Evolutionary conservation across 2,888 invertebrate genomes (phyloP).

Genomic region (Drosophila incognita): DNA sequence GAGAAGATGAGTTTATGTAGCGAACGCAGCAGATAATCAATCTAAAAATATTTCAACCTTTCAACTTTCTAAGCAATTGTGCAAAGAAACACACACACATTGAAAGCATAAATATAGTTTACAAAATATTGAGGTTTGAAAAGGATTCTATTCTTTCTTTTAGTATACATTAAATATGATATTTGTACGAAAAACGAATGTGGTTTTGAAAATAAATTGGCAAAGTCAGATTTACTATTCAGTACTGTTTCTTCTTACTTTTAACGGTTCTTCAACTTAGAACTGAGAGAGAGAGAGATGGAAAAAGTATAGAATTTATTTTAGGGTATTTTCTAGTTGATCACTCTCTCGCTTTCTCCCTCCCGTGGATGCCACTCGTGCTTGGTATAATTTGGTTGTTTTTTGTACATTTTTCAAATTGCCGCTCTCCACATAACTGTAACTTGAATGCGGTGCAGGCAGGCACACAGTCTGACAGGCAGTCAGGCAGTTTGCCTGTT

Average conservation of each 20-base stretch:
- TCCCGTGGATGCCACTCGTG: background rate
- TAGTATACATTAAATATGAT: background rate
- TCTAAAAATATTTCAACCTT: background rate
- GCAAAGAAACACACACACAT: background rate
- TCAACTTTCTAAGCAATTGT: background rate
- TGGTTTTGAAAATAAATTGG: no score
- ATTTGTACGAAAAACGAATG: background rate
- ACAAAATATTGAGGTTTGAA: background rate
- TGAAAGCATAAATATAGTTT: background rate
- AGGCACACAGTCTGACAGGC: slow-evolving; percentile 3
- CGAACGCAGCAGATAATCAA: background rate
- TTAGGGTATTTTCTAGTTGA: slow-evolving; percentile 24
- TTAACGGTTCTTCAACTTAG: background rate
- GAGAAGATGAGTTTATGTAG: background rate
- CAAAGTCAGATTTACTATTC: no score
- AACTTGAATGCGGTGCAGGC: slow-evolving; percentile 46
- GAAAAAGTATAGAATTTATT: no score
- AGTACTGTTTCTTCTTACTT: background rate
- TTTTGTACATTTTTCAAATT: slow-evolving; percentile 66
- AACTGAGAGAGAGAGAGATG: background rate
- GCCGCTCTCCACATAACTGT: slow-evolving; percentile 73
- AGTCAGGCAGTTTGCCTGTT: slow-evolving; percentile 4
- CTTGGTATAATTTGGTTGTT: slow-evolving; percentile 28
- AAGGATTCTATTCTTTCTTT: background rate
- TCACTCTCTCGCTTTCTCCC: background rate